A percentile compares a stretch with the other conserved stretches of the same genome.
Evolutionary conservation across 2,113 vertebrate species (phyloP).

Genomic region (Scomber colias): DNA sequence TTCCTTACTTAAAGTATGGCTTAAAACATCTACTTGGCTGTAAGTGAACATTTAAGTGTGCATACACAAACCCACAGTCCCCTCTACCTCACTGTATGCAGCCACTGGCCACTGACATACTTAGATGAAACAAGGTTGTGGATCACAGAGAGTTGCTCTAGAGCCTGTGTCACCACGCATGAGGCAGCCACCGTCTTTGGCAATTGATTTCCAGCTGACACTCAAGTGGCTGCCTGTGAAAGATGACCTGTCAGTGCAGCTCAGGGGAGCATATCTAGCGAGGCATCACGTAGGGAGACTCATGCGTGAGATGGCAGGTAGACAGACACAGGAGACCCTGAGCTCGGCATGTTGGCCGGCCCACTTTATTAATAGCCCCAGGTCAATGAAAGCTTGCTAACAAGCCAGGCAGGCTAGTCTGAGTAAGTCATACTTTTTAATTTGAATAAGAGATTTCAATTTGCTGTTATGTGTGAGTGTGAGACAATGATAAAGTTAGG

Average conservation of each 20-base stretch:
- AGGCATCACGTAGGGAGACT: slow-evolving; percentile 62
- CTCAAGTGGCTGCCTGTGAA: slow-evolving; percentile 69
- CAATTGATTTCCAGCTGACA: slow-evolving; percentile 82
- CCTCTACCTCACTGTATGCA: slow-evolving; percentile 4
- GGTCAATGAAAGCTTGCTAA: slow-evolving; percentile 64
- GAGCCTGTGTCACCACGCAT: slow-evolving; percentile 52
- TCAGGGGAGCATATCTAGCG: slow-evolving; percentile 63
- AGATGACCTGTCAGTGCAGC: slow-evolving; percentile 75
- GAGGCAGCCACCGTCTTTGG: slow-evolving; percentile 55
- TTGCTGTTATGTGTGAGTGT: neutral
- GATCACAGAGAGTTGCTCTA: slow-evolving; percentile 32
- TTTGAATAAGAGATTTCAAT: slow-evolving; percentile 24
- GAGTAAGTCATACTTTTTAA: slow-evolving; percentile 39
- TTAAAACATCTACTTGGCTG: slow-evolving; percentile 13
- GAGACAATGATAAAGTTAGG: neutral
- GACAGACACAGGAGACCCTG: slow-evolving; percentile 57
- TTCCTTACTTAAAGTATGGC: neutral
- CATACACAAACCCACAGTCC: slow-evolving; percentile 1
- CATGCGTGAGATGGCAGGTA: slow-evolving; percentile 68
- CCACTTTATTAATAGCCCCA: slow-evolving; percentile 58
- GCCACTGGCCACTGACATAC: slow-evolving; percentile 20
- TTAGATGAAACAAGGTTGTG: slow-evolving; percentile 40
- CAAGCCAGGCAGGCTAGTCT: slow-evolving; percentile 50
- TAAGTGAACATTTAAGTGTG: neutral
- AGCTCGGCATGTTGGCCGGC: slow-evolving; percentile 19